Percentiles rank a stretch among this genome's conserved stretches.
Conservation (phyloP, 2,113 vertebrate genomes). For the Notechis scutatus region DNA sequence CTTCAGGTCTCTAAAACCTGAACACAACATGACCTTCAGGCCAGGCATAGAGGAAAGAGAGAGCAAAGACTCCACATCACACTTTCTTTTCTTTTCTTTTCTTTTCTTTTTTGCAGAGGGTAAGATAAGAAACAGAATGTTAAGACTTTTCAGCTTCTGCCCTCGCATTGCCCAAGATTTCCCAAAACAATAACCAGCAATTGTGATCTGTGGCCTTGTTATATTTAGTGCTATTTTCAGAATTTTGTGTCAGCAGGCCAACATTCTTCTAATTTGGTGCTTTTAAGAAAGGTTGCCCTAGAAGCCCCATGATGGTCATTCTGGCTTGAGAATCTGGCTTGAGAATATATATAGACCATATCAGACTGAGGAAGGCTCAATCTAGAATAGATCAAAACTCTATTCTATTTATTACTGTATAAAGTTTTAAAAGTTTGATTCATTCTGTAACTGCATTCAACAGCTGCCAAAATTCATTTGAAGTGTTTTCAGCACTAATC, state of each 20-base stretch:
- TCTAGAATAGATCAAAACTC: not conserved
- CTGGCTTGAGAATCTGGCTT: not conserved
- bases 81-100: no score
- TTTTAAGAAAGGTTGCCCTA: not conserved
- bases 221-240: not conserved
- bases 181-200: not conserved
- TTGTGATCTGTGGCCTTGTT: not conserved
- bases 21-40: not conserved
- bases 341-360: not conserved
- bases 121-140: not conserved
- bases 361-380: not conserved
- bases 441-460: conserved; percentile 6
- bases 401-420: conserved; percentile 7
- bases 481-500: not conserved
- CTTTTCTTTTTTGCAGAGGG: not conserved
- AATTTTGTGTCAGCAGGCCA: not conserved
- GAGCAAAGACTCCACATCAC: not conserved
- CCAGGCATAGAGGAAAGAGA: not conserved
- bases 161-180: not conserved
- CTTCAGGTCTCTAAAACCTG: no score
- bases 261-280: not conserved
- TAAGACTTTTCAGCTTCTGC: not conserved
- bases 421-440: conserved; percentile 5
- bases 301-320: not conserved
- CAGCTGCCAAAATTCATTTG: not conserved